Percentiles rank a stretch among this genome's conserved stretches.
phyloP scores from a whole-genome alignment of 2,888 invertebrate species.

The Mimachlamys varia region DNA sequence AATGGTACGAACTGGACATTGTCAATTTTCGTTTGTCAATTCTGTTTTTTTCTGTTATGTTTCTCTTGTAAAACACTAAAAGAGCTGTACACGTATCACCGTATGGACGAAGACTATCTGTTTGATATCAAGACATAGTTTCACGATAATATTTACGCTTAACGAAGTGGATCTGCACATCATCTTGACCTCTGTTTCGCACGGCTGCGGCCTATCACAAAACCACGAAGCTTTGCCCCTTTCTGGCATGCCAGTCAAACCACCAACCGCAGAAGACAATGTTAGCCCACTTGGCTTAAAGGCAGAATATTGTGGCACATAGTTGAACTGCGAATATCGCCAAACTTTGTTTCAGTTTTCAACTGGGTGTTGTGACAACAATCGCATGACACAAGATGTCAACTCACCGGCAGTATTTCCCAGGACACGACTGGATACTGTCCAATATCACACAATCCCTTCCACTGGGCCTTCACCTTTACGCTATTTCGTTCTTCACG shows the following conservation, averaged over 20 bases:
- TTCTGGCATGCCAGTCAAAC: constrained; percentile 1
- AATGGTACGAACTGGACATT: background rate
- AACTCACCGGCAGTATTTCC: constrained; percentile 16
- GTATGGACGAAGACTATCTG: constrained; percentile 14
- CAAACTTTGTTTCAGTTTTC: background rate
- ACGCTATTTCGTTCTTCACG: constrained; percentile 59
- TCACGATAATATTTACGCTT: background rate
- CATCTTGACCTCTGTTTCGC: background rate
- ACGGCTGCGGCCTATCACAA: background rate
- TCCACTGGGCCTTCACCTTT: constrained; percentile 35
- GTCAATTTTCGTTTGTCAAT: background rate
- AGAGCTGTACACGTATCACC: constrained; percentile 5
- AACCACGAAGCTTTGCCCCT: background rate
- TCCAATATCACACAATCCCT: constrained; percentile 1
- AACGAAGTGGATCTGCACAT: background rate
- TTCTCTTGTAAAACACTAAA: background rate
- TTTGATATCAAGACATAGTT: constrained; percentile 9
- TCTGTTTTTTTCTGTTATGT: background rate
- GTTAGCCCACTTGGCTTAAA: background rate
- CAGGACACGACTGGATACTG: background rate
- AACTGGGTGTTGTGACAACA: background rate
- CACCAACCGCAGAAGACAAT: background rate
- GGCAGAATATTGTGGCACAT: constrained; percentile 29
- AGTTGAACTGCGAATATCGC: constrained; percentile 31
- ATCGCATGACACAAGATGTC: too few relatives aligned